Conservation (phyloP, 2,797 vertebrate genomes). For the Liasis olivaceus region DNA sequence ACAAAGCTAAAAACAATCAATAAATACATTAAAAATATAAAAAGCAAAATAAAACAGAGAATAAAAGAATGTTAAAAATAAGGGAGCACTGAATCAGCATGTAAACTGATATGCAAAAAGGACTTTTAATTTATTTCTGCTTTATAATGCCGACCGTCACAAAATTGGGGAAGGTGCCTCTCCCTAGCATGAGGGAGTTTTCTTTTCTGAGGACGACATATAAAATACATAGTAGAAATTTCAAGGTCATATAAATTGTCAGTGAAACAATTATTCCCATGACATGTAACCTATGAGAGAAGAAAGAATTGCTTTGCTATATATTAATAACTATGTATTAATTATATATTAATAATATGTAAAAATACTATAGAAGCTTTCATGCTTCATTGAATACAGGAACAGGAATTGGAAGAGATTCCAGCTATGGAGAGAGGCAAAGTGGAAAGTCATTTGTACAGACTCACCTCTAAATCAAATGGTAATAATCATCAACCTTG, state of each 20-base stretch:
- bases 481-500: neutral
- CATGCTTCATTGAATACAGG: neutral
- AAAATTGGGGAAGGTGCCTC: neutral
- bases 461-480: neutral
- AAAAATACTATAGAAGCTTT: neutral
- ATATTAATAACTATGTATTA: neutral
- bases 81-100: neutral
- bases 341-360: neutral
- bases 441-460: neutral
- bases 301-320: neutral
- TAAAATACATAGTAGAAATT: neutral
- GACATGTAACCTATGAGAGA: neutral
- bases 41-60: too few relatives aligned
- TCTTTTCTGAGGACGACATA: neutral
- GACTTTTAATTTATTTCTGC: neutral
- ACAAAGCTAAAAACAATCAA: too few relatives aligned
- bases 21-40: too few relatives aligned
- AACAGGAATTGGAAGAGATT: neutral
- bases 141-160: neutral
- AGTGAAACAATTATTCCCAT: neutral
- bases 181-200: neutral
- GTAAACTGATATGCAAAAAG: neutral
- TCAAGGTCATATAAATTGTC: neutral
- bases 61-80: too few relatives aligned
- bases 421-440: neutral